Base-by-base conservation (phyloP, 2,113 vertebrate species). In the Heliornis fulica region DNA sequence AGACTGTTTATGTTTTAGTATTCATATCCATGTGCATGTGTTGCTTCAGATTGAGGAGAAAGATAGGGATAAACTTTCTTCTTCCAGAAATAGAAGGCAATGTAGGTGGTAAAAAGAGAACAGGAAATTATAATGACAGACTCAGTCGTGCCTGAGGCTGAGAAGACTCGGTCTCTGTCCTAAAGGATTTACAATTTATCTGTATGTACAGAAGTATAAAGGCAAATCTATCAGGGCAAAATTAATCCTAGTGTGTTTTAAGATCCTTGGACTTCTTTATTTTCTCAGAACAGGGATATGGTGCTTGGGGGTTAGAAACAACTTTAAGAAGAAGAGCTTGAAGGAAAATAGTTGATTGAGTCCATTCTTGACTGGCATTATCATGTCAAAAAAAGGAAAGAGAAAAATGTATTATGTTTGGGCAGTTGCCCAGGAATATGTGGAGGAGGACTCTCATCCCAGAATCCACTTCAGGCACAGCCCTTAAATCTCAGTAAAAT, bases 401-500 rank as follows among this genome's bases (percentile, higher is more conserved):
- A 43, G 64, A 29, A 29, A 17, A 53, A 18, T 63, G 15, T 88
- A 31, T 83, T 87, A 70, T 72, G 19, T 65, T 90, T 95, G 95
- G 89, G 68, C 45, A 80, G 28, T 83, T 93, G 79, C 50, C 79
- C 83, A 95, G 56, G 50, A 80, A 54, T 83, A 85, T 68, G 76
- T 38, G 70, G 80, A 93, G 89, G 93, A 94, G 64, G 80, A 83
- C 45, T 93, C 32, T 88, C 34, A 83, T 93, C 80, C 76, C 68
- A 75, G 83, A 87, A 87, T 74, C 83, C 56, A 74, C 48, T 92
- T 88, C 83, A 92, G 76, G 26, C 69, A 89, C 59, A 92, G 59
- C 48, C 66, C 21, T 50, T 93, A 94, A 95, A 90, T 95, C 88
- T 93, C 56, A 41, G 46, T 86, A 95, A 95, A 92, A 76, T 81